phyloP scores from a whole-genome alignment of 2,888 invertebrate species.

The Magallana nippona region DNA sequence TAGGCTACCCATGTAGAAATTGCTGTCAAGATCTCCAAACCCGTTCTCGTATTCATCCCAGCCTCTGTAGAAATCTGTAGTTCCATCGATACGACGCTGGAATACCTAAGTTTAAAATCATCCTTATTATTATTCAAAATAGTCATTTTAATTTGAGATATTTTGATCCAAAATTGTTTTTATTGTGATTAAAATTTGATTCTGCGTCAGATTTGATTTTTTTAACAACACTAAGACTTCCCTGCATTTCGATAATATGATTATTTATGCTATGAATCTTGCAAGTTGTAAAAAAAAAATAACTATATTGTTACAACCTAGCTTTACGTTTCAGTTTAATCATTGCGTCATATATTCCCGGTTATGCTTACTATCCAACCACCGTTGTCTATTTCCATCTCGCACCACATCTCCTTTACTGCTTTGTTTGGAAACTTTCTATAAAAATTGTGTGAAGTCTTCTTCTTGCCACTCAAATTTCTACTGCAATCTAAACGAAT shows the following conservation, averaged over 20 bases:
- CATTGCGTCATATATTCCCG: too few relatives aligned
- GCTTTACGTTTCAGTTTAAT: too few relatives aligned
- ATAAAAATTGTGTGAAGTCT: background rate
- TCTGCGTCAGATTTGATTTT: too few relatives aligned
- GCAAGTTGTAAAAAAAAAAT: too few relatives aligned
- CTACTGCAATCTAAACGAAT: background rate
- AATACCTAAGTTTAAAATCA: background rate
- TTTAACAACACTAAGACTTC: too few relatives aligned
- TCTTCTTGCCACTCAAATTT: background rate
- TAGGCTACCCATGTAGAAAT: background rate
- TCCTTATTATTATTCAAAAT: background rate
- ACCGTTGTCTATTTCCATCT: background rate
- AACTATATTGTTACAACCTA: too few relatives aligned
- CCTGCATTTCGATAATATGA: too few relatives aligned
- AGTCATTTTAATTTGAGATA: too few relatives aligned
- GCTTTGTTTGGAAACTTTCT: background rate
- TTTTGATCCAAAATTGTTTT: too few relatives aligned
- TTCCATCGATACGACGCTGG: background rate
- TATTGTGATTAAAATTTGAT: too few relatives aligned
- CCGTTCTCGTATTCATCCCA: background rate
- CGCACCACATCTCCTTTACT: background rate
- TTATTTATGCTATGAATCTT: too few relatives aligned
- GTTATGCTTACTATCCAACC: background rate
- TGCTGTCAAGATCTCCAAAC: background rate
- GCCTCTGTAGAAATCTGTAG: background rate